Evolutionary conservation across 1,140 invertebrate genomes (phyloP), one percentile per base, ranked within the genome.

Genomic region (Drosophila watanabei): DNA sequence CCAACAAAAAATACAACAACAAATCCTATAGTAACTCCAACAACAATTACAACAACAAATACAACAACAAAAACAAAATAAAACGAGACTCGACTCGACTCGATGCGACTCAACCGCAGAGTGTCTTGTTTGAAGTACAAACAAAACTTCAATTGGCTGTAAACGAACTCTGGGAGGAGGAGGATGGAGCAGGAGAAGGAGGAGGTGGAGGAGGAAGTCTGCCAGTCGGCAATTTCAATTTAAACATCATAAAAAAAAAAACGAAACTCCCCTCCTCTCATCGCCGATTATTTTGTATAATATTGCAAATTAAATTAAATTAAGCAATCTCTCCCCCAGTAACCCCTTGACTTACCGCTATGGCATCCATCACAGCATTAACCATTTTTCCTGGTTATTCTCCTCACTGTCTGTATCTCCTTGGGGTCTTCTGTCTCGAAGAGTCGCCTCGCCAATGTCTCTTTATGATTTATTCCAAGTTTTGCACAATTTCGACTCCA

Each of bases 281-380:
- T 46, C 30, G 28, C 39, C 54, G 63, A 78, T 62, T 59, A 65
- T 65, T 71, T 70, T 63, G 59, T 57, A 75, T 76, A 75, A 77
- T 71, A 87, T 77, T 54, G 65, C 60, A 75, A 86, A 90, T 90
- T 77, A 75, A 90, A 90, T 90, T 57, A 82, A 89, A 64, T 24
- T 24, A 68, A 71, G 58, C 68, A n/a, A n/a, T n/a, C n/a, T n/a
- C n/a, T 62, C 30, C 35, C 35, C 52, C 52, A 56, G 33, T 56
- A 62, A 61, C 37, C 62, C 62, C 37, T 43, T 51, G 95, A 93
- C 86, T 82, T 82, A 93, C 85, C 82, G 86, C 92, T 69, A 89
- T 93, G 73, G 92, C 91, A 91, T 92, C 91, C 91, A 92, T 92
- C 54, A 92, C 91, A n/a, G 91, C 91, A 76, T 92, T 92, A 79